Conservation (phyloP, 2,888 invertebrate species). For the Cordilura impudica region DNA sequence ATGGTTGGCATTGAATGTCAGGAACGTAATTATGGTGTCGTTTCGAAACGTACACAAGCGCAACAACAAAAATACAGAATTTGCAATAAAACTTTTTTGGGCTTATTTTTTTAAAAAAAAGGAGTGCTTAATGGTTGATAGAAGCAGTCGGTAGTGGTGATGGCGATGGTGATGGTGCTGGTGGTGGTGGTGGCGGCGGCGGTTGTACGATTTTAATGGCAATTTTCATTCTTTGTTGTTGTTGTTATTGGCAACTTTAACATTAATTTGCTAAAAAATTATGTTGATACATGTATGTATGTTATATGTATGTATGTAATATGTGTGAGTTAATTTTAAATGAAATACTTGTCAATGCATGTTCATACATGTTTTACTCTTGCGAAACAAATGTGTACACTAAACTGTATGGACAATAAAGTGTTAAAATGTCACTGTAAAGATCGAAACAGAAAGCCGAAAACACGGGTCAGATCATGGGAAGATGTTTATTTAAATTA, state of each 20-base stretch:
- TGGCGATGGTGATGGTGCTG: conserved; percentile 30
- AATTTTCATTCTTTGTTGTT: conserved; percentile 27
- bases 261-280: conserved; percentile 64
- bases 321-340: conserved; percentile 47
- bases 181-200: conserved; percentile 24
- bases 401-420: conserved; percentile 12
- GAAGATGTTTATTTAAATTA: conserved; percentile 47
- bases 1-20: conserved; percentile 64
- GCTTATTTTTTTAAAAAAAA: conserved; percentile 33
- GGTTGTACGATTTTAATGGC: conserved; percentile 33
- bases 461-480: conserved; percentile 37
- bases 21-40: conserved; percentile 64
- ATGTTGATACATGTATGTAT: conserved; percentile 55
- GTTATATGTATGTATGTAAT: background rate
- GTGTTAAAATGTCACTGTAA: conserved; percentile 52
- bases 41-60: conserved; percentile 45
- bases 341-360: conserved; percentile 44
- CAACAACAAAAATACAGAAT: conserved; percentile 5
- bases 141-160: conserved; percentile 18
- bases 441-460: background rate
- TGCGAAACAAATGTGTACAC: conserved; percentile 13
- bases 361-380: conserved; percentile 20
- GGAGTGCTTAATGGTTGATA: conserved; percentile 51
- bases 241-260: conserved; percentile 53
- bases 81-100: conserved; percentile 24